These are phyloP conservation scores for Simalia tracyae DNA, from an alignment of 2,797 vertebrate species.

Conservation along the genomic window DNA sequence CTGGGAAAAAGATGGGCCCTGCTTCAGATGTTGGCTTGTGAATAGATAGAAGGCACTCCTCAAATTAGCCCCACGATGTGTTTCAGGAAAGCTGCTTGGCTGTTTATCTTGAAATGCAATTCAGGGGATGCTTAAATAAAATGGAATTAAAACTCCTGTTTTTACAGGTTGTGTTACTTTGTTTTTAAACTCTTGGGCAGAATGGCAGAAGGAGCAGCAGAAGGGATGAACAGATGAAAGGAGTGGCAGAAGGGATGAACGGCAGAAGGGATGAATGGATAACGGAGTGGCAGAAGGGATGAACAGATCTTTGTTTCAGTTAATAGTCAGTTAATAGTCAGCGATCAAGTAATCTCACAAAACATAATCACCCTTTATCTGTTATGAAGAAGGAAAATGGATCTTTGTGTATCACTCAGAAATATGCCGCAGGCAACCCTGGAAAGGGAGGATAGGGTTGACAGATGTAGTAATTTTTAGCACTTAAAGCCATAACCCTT, in stretches of 20 bases:
- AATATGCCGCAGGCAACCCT: constrained; percentile 23
- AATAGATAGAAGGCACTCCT: background rate
- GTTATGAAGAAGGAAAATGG: background rate
- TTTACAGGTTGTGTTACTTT: background rate
- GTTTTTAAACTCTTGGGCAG: background rate
- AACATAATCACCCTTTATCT: constrained; percentile 6
- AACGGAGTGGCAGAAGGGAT: background rate
- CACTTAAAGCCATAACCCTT: background rate
- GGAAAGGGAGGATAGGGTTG: background rate
- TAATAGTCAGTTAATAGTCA: constrained; percentile 21
- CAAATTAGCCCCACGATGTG: background rate
- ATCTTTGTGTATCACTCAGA: background rate
- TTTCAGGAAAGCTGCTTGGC: background rate
- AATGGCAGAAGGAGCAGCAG: background rate
- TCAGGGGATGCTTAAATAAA: background rate
- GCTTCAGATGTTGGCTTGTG: background rate
- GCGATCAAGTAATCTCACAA: background rate
- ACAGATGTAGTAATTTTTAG: constrained; percentile 9
- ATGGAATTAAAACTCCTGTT: background rate
- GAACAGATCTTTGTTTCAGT: background rate
- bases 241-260: background rate
- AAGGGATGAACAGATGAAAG: too few species aligned
- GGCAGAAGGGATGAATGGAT: too few species aligned
- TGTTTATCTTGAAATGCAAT: background rate
- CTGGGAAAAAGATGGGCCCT: background rate